phyloP scores from a whole-genome alignment of 2,888 invertebrate species.

The Drosophila subsilvestris region DNA sequence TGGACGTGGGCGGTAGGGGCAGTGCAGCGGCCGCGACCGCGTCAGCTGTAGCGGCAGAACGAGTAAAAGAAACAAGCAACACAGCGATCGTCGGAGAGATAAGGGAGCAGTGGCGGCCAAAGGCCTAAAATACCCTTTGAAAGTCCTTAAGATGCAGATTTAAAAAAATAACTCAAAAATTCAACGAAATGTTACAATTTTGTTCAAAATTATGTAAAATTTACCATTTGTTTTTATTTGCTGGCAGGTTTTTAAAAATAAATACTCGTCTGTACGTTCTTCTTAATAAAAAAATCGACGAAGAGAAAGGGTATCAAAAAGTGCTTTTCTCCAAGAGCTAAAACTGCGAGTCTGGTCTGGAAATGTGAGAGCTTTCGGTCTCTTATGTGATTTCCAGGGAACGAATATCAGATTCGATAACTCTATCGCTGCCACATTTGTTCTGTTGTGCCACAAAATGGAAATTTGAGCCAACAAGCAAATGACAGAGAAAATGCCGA shows the following conservation, averaged over 20 bases:
- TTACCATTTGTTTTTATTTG: neutral
- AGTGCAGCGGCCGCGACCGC: slow-evolving; percentile 1
- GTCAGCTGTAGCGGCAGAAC: slow-evolving; percentile 24
- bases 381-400: too few relatives aligned
- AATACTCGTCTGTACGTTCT: too few relatives aligned
- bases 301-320: too few relatives aligned
- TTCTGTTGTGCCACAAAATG: neutral
- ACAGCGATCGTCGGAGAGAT: neutral
- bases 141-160: neutral
- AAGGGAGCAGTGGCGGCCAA: neutral
- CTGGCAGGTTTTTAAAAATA: neutral
- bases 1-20: slow-evolving; percentile 3
- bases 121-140: neutral
- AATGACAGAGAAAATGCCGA: neutral
- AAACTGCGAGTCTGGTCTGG: too few relatives aligned
- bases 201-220: neutral
- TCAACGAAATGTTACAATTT: neutral
- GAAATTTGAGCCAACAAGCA: neutral
- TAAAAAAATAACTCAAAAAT: neutral
- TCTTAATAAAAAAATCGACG: too few relatives aligned
- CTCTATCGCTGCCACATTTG: too few relatives aligned
- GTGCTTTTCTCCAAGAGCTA: too few relatives aligned
- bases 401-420: too few relatives aligned
- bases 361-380: too few relatives aligned
- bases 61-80: neutral